Evolutionary conservation across 2,888 invertebrate species (phyloP).

Genomic region (Pyrochroa serraticornis): DNA sequence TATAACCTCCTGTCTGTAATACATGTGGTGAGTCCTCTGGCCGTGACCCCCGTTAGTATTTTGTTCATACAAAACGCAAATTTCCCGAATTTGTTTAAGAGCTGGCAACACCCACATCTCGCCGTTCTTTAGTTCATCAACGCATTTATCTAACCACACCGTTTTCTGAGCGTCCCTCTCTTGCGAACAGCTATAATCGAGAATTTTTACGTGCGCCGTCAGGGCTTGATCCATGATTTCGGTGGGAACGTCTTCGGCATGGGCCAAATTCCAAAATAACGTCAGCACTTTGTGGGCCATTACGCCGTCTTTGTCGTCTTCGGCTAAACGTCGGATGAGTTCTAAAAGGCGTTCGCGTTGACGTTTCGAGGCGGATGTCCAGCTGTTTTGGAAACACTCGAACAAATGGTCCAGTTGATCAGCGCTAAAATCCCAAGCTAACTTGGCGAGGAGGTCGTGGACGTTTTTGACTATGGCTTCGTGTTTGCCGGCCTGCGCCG

Average conservation of each 20-base stretch:
- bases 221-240: slow-evolving; percentile 98
- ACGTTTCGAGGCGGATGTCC: slow-evolving; percentile 95
- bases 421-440: slow-evolving; percentile 98
- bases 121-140: slow-evolving; percentile 88
- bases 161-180: slow-evolving; percentile 94
- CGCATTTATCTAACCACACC: slow-evolving; percentile 92
- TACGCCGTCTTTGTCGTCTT: slow-evolving; percentile 98
- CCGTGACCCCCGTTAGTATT: slow-evolving; percentile 65
- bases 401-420: slow-evolving; percentile 97
- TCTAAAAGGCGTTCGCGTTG: slow-evolving; percentile 95
- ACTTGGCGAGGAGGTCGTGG: slow-evolving; percentile 92
- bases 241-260: slow-evolving; percentile 93
- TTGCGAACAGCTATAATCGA: slow-evolving; percentile 97
- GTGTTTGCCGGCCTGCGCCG: slow-evolving; percentile 96
- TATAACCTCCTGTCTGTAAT: slow-evolving; percentile 67
- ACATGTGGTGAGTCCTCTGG: slow-evolving; percentile 64
- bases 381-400: slow-evolving; percentile 92
- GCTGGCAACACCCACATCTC: slow-evolving; percentile 94
- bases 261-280: slow-evolving; percentile 95
- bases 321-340: slow-evolving; percentile 91
- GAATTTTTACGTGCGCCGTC: slow-evolving; percentile 93
- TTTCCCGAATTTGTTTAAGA: slow-evolving; percentile 92
- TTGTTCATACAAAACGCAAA: slow-evolving; percentile 92
- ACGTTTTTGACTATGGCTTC: slow-evolving; percentile 98
- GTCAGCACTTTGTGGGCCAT: slow-evolving; percentile 98